Evolutionary conservation across 2,113 vertebrate species (phyloP), one percentile per base, ranked within the genome.

Genomic region (Trinectes maculatus): DNA sequence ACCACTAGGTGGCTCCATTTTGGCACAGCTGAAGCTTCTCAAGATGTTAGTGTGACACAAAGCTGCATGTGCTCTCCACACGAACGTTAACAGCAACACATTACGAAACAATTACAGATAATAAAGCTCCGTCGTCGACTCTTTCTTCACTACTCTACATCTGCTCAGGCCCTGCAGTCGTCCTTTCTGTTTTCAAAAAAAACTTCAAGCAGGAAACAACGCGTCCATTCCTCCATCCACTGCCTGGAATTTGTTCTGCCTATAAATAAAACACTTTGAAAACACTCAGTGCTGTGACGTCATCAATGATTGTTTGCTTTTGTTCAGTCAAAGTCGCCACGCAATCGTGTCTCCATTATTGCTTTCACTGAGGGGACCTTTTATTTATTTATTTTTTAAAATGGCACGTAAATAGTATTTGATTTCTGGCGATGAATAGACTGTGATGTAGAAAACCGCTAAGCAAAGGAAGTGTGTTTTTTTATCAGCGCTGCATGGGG

Each of bases 1-100:
- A 66, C 84, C 87, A 82, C 83, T 62, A 83, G 85, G 64, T 85
- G 81, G 81, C 77, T 69, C 80, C 65, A 57, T 77, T 31, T 39
- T 42, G 70, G 76, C 70, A 52, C 34, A 44, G 71, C 25, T n/a
- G 8, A 4, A 4, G 24, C 19, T 3, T 40, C 15, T n/a, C 3
- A 40, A 40, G n/a, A 40, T 5, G 15, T n/a, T n/a, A n/a, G n/a
- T n/a, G 33, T 4, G 33, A 34, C 33, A 34, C 10, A 34, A 34
- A 34, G 39, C 19, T 70, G n/a, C n/a, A n/a, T n/a, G n/a, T n/a
- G n/a, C 16, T 31, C 9, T 7, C 8, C 7, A 15, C 13, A 43
- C 8, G 31, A 57, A 60, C 34, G 33, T 9, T 3, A 63, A 64
- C 53, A 37, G 56, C 26, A 33, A 13, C 24, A 22, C 4, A 8